Conservation (phyloP, 1,140 invertebrate genomes). For the Proctacanthus coquilletti region DNA sequence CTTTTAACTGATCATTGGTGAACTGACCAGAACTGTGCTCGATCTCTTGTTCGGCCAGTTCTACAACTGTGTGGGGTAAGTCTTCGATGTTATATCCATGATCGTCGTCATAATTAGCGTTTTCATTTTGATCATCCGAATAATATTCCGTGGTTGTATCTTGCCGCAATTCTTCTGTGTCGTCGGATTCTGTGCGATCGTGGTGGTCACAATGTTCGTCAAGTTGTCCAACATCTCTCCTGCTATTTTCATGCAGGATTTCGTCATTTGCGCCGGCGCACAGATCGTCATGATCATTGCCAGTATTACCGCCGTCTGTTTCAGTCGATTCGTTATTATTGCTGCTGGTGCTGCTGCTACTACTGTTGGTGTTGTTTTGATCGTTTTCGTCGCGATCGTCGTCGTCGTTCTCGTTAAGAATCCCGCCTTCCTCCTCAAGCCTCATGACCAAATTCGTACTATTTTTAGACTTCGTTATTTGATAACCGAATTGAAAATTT, state of each 20-base stretch:
- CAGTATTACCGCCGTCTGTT: background rate
- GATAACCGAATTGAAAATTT: slow-evolving; percentile 2
- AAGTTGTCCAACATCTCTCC: too few species aligned
- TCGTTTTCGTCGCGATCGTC: background rate
- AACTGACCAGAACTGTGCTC: too few species aligned
- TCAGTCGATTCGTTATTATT: background rate
- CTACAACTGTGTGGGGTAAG: background rate
- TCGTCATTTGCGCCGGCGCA: too few species aligned
- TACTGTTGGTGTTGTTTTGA: background rate
- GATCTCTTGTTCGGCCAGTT: background rate
- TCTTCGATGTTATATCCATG: background rate
- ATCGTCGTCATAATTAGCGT: background rate
- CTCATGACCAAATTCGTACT: background rate
- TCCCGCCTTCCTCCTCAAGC: background rate
- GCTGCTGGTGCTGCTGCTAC: background rate
- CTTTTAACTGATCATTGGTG: too few species aligned
- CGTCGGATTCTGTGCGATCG: too few species aligned
- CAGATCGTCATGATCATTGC: background rate
- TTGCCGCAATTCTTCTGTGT: too few species aligned
- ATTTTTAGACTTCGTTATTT: slow-evolving; percentile 3
- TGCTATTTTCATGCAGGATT: too few species aligned
- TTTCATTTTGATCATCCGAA: background rate
- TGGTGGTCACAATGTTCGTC: too few species aligned
- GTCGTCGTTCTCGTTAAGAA: background rate
- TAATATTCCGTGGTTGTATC: too few species aligned